A percentile compares a stretch with the other conserved stretches of the same genome.
phyloP scores from a whole-genome alignment of 1,140 invertebrate genomes.

The Homalodisca vitripennis region DNA sequence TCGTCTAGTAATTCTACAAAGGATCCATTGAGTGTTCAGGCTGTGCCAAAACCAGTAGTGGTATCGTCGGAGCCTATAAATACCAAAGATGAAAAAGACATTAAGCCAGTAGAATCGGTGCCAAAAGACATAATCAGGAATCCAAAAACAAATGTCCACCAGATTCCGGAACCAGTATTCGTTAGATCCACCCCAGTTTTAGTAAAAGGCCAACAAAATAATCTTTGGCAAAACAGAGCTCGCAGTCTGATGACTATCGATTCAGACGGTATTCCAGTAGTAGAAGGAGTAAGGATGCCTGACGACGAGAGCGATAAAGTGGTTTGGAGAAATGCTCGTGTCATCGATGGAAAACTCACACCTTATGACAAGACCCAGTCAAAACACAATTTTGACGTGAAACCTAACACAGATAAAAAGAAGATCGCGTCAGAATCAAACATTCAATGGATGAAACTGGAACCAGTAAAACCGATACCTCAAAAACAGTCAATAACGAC shows the following conservation, averaged over 20 bases:
- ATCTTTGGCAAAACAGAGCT: constrained; percentile 48
- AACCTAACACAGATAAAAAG: constrained; percentile 25
- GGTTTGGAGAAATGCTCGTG: constrained; percentile 81
- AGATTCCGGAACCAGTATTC: constrained; percentile 63
- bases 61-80: constrained; percentile 1
- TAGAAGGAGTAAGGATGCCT: constrained; percentile 76
- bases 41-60: constrained; percentile 7
- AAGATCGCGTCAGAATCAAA: constrained; percentile 15
- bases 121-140: background rate
- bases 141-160: background rate
- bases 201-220: constrained; percentile 53
- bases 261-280: constrained; percentile 70
- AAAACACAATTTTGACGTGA: constrained; percentile 21
- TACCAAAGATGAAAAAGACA: constrained; percentile 22
- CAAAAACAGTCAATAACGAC: background rate
- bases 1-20: background rate
- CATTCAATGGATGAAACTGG: constrained; percentile 36
- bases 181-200: constrained; percentile 61
- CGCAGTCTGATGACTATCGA: constrained; percentile 60
- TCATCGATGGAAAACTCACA: constrained; percentile 76
- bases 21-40: background rate
- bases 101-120: background rate
- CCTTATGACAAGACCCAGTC: constrained; percentile 38
- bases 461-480: constrained; percentile 28
- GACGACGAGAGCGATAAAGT: constrained; percentile 79